Base-by-base conservation (phyloP, 2,113 vertebrate genomes). In the Ivindomyrus marchei region DNA sequence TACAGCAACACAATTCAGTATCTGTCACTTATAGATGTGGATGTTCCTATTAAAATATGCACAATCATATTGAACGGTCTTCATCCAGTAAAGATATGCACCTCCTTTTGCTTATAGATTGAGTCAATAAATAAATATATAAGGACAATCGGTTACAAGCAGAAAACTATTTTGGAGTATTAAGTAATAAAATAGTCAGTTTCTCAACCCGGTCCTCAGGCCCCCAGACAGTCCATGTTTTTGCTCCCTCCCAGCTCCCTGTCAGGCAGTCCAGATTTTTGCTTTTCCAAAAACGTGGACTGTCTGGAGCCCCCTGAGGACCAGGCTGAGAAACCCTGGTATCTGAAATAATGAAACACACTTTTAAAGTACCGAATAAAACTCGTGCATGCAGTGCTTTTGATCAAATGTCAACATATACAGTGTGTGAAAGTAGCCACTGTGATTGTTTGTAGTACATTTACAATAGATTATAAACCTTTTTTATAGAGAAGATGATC, bases 11-110 rank as follows among this genome's bases (percentile, higher is more conserved):
- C 42, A 11, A 53, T 85, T n/a, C 13, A 15, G 42, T 8, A 89
- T 45, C 11, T 80, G 62, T 11, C 39, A 24, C 15, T 45, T 17
- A 3, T 2, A 42, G 3, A 42, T 89, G 10, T 90, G 19, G 8
- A 19, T 27, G 3, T 89, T 17, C 4, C 11, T 27, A 0, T 80
- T 27, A 52, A 58, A 52, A 87, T 70, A 24, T 7, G 46, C 9
- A 74, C 56, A 21, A 21, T 11, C 17, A 86, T 83, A 9, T 92
- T 92, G 9, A 70, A 13, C n/a, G 62, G 90, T 85, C 92, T 94
- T 91, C 46, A 45, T 70, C 62, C 62, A 31, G 21, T 58, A 8
- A 58, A 24, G 56, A 58, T 58, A 58, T 58, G 56, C 24, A 58
- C 56, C 6, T 58, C 21, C 21, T 58, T 24, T 58, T 58, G 56